Evolutionary conservation across 2,797 vertebrate genomes (phyloP).

Genomic region (Choloepus didactylus): DNA sequence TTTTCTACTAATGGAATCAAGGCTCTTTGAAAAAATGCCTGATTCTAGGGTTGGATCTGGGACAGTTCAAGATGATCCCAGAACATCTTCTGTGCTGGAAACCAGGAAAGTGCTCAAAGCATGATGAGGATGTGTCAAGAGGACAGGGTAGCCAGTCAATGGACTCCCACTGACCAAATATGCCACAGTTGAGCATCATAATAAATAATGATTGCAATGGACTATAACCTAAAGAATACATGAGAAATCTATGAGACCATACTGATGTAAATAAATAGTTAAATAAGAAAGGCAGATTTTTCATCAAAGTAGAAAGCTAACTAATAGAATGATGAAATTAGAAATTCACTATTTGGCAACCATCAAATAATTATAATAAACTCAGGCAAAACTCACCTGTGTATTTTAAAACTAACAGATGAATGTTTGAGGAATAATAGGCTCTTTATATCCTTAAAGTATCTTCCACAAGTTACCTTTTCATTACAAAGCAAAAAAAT

Average conservation of each 20-base stretch:
- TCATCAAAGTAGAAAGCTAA: background rate
- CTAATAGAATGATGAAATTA: background rate
- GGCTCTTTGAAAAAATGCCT: background rate
- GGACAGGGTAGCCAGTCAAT: background rate
- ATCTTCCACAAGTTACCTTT: background rate
- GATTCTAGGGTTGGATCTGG: background rate
- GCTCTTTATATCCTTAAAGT: background rate
- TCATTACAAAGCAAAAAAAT: background rate
- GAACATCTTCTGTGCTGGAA: background rate
- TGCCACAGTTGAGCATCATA: background rate
- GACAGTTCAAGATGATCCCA: background rate
- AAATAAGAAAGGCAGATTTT: background rate
- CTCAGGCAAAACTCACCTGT: background rate
- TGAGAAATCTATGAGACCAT: background rate
- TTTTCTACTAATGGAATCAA: background rate
- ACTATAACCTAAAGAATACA: background rate
- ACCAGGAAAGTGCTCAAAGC: background rate
- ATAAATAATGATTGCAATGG: background rate
- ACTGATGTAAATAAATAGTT: background rate
- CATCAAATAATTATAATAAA: background rate
- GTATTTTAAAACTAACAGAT: background rate
- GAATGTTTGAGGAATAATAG: background rate
- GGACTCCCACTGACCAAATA: background rate
- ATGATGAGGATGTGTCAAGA: background rate
- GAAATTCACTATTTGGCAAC: background rate